phyloP scores from a whole-genome alignment of 2,113 vertebrate species.

The Pan paniscus region DNA sequence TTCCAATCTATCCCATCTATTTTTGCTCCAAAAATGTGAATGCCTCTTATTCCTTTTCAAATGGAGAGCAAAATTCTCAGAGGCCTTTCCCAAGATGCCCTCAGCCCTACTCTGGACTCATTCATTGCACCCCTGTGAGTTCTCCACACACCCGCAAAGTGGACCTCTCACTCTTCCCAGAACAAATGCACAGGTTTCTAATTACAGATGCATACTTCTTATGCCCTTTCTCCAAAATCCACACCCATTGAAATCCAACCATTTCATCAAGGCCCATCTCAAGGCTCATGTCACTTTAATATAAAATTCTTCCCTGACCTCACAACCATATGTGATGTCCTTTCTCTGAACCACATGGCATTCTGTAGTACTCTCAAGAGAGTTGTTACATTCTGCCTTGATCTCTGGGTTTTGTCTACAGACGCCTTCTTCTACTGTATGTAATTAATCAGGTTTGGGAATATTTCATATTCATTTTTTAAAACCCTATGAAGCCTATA shows the following conservation, averaged over 20 bases:
- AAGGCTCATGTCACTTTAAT: neutral
- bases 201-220: neutral
- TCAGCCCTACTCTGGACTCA: neutral
- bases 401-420: neutral
- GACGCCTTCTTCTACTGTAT: neutral
- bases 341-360: neutral
- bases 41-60: neutral
- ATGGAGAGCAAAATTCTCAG: neutral
- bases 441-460: neutral
- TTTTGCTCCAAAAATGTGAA: neutral
- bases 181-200: neutral
- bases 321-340: neutral
- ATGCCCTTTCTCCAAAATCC: neutral
- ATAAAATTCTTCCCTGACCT: neutral
- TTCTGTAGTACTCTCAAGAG: neutral
- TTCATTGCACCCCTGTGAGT: rapidly evolving
- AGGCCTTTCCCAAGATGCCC: neutral
- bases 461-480: neutral
- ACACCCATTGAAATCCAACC: neutral
- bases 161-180: neutral
- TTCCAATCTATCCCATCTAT: neutral
- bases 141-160: neutral
- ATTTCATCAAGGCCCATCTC: neutral
- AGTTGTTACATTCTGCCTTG: neutral
- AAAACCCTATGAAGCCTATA: neutral